Conservation (phyloP, 2,797 vertebrate genomes). For the Labeo calbasu region DNA sequence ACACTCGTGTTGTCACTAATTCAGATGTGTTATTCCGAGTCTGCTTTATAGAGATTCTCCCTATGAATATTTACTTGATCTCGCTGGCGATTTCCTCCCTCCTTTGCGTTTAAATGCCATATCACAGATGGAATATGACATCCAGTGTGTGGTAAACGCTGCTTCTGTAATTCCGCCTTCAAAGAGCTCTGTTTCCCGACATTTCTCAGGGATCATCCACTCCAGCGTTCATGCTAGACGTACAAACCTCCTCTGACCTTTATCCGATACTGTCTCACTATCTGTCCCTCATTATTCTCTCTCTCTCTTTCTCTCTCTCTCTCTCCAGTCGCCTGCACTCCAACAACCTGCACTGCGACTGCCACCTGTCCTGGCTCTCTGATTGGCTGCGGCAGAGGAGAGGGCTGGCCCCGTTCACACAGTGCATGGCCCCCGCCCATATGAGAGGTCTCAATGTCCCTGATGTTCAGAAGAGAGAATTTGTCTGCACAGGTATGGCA, state of each 20-base stretch:
- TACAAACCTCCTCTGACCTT: constrained; percentile 31
- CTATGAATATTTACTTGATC: constrained; percentile 12
- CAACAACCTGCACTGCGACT: constrained; percentile 96
- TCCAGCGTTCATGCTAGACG: background rate
- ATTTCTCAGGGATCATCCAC: constrained; percentile 14
- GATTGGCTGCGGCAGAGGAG: constrained; percentile 94
- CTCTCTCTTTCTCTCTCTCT: constrained; percentile 21
- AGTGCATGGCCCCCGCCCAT: constrained; percentile 93
- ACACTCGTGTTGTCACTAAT: background rate
- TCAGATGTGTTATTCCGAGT: background rate
- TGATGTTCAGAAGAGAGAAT: constrained; percentile 96
- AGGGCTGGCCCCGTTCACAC: constrained; percentile 93
- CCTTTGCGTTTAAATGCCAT: constrained; percentile 33
- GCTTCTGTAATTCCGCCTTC: background rate
- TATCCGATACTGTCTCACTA: constrained; percentile 28
- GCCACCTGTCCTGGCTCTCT: constrained; percentile 96
- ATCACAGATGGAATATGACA: constrained; percentile 24
- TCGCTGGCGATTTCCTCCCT: background rate
- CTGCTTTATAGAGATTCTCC: constrained; percentile 8
- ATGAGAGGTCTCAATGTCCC: constrained; percentile 95
- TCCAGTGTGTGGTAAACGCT: constrained; percentile 10
- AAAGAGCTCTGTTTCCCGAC: constrained; percentile 7
- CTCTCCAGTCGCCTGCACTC: constrained; percentile 90
- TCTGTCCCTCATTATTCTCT: constrained; percentile 29
- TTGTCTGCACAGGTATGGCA: constrained; percentile 88